Evolutionary conservation across 2,888 invertebrate genomes (phyloP), one percentile per base, ranked within the genome.

Genomic region (Exephanes ischioxanthus): DNA sequence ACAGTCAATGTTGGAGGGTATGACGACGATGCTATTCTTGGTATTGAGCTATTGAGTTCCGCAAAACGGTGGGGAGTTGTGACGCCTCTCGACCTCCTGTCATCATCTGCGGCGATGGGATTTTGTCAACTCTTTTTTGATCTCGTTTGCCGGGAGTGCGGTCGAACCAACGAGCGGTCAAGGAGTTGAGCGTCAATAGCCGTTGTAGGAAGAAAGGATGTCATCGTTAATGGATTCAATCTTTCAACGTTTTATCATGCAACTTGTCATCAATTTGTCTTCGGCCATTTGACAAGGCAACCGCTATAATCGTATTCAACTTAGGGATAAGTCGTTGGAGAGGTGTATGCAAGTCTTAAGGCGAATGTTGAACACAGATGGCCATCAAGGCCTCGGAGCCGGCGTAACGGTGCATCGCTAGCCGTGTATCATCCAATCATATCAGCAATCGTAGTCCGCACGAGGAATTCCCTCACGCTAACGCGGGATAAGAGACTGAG

Each of bases 381-480:
- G 33, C 58, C 63, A 22, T 45, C 3, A 22, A 19, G 63, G 63
- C 75, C 58, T 55, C 30, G 61, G 67, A 80, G 51, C 55, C 58
- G 76, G 53, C 51, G 79, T 85, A 85, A 85, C 85, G 85, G 85
- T 85, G 61, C 67, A 72, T 71, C 80, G 61, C 61, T 73, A 67
- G 9, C 75, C 48, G 48, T 48, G 33, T 16, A 67, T 61, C 67
- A 78, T 76, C 72, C 79, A 80, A 76, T 80, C 80, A 37, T 67
- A 83, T 83, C 80, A 66, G 73, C 48, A 48, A 75, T 66, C 63
- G 22, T 26, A 26, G 37, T 70, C 55, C 22, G 48, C 78, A 79
- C 61, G 45, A 67, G 41, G 5, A 83, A 68, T 61, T 41, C 16
- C 16, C 61, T 30, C 48, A 63, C 45, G 6, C n/a, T 6, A 53